A percentile compares a stretch with the other conserved stretches of the same genome.
Conservation (phyloP, 2,113 vertebrate genomes). For the Puntigrus tetrazona region DNA sequence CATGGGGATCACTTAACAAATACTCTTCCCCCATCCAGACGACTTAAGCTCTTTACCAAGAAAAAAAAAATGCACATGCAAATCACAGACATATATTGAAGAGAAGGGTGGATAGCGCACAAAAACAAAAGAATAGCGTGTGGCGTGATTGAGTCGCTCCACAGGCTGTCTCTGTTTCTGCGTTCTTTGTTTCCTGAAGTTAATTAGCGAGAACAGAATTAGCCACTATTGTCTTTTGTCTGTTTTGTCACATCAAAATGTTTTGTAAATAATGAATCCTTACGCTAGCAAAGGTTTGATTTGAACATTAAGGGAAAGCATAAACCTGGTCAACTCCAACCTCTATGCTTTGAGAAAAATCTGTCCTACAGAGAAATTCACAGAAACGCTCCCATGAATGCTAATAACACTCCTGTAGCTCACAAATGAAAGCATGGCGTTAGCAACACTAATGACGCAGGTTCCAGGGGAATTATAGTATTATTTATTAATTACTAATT, state of each 20-base stretch:
- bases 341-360: not conserved
- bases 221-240: not conserved
- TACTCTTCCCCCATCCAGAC: constrained; percentile 62
- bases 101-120: not conserved
- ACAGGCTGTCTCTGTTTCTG: constrained; percentile 3
- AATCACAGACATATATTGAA: constrained; percentile 30
- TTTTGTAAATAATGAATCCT: constrained; percentile 23
- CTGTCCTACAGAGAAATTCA: not conserved
- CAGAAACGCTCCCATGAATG: not conserved
- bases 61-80: constrained; percentile 32
- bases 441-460: not conserved
- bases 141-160: not conserved
- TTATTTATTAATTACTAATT: not conserved
- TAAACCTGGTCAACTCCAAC: not conserved
- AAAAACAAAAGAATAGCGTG: constrained; percentile 8
- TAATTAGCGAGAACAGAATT: constrained; percentile 36
- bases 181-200: constrained; percentile 40
- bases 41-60: constrained; percentile 64
- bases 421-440: not conserved
- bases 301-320: not conserved
- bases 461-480: not conserved
- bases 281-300: not conserved
- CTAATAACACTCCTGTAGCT: not conserved
- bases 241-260: constrained; percentile 7
- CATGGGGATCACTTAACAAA: constrained; percentile 69